These are phyloP conservation scores for Teleiodes luculella DNA, from an alignment of 2,888 invertebrate species.

Conservation along the genomic window DNA sequence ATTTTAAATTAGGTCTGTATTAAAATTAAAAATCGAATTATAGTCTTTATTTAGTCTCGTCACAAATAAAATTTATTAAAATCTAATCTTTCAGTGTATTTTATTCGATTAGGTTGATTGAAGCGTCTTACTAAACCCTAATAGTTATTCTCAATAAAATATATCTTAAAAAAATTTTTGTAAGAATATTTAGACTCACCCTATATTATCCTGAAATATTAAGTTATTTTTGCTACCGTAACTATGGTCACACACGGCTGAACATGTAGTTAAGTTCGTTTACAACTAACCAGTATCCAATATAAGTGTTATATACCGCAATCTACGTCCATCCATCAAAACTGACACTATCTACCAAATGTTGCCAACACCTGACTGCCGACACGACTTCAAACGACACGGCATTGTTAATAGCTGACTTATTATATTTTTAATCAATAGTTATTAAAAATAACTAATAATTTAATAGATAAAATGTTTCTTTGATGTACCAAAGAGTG, in stretches of 20 bases:
- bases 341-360: not conserved
- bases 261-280: not conserved
- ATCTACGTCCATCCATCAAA: conserved; percentile 5
- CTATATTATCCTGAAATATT: too few relatives aligned
- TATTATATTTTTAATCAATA: not conserved
- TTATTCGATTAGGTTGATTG: too few relatives aligned
- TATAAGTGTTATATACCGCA: conserved; percentile 6
- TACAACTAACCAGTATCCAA: not conserved
- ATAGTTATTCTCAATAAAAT: too few relatives aligned
- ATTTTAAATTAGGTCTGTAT: too few relatives aligned
- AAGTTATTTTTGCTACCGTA: not conserved
- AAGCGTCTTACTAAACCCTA: too few relatives aligned
- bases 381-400: not conserved
- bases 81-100: too few relatives aligned
- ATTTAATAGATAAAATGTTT: not conserved
- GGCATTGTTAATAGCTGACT: not conserved
- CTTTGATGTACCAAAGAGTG: not conserved
- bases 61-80: too few relatives aligned
- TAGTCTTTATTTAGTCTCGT: too few relatives aligned
- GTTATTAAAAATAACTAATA: not conserved
- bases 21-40: too few relatives aligned
- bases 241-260: not conserved
- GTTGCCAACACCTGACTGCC: conserved; percentile 2
- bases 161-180: too few relatives aligned
- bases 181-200: too few relatives aligned